These are phyloP conservation scores for Coregonus clupeaformis DNA, from an alignment of 2,113 vertebrate species.

Conservation along the genomic window DNA sequence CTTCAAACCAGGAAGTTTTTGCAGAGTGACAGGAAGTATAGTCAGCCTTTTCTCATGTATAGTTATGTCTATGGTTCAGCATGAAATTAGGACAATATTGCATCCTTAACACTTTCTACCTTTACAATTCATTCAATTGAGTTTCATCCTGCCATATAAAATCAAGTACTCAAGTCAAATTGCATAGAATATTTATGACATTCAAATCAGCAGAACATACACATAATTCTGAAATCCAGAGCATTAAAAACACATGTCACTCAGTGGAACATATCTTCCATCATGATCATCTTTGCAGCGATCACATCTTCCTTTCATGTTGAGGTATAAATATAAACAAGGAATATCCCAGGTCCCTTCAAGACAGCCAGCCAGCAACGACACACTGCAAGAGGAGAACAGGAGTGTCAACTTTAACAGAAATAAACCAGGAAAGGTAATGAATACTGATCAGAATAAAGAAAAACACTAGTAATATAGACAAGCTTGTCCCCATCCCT, in stretches of 20 bases:
- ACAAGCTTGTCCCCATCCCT: too few relatives aligned
- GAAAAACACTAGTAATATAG: too few relatives aligned
- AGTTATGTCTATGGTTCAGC: too few relatives aligned
- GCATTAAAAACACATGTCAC: neutral
- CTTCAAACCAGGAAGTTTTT: conserved; percentile 12
- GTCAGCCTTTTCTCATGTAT: too few relatives aligned
- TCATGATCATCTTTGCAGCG: neutral
- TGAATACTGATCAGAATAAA: too few relatives aligned
- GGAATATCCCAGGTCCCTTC: conserved; percentile 17
- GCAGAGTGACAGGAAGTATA: neutral
- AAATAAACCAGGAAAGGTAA: too few relatives aligned
- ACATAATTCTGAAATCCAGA: too few relatives aligned
- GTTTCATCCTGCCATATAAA: too few relatives aligned
- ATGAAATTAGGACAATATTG: too few relatives aligned
- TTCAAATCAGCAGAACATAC: conserved; percentile 27
- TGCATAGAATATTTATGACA: conserved; percentile 76
- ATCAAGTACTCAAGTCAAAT: conserved; percentile 20
- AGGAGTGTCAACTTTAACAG: neutral
- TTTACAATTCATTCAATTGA: too few relatives aligned
- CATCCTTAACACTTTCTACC: too few relatives aligned
- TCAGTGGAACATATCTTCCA: conserved; percentile 4
- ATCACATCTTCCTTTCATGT: conserved; percentile 33
- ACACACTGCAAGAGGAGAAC: conserved; percentile 43
- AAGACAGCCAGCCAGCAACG: conserved; percentile 44
- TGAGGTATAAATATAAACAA: conserved; percentile 61